A percentile compares a stretch with the other conserved stretches of the same genome.
These are phyloP conservation scores for Pammene aurita DNA, from an alignment of 2,888 invertebrate species.

Conservation along the genomic window DNA sequence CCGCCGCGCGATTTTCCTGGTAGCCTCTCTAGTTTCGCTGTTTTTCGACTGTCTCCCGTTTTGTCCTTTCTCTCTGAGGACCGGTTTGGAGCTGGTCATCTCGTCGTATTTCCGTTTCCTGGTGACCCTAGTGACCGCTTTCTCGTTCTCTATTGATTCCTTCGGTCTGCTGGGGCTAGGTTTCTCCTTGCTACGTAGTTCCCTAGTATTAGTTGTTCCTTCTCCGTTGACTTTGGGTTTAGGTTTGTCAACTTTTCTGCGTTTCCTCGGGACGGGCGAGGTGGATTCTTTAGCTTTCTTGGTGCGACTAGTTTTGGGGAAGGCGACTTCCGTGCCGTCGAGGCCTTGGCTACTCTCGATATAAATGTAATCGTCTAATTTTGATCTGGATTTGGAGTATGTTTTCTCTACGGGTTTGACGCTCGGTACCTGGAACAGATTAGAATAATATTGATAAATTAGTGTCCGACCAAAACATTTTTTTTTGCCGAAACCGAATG, in stretches of 20 bases:
- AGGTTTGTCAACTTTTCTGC: constrained; percentile 66
- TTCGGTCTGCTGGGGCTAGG: constrained; percentile 54
- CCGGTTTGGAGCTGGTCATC: constrained; percentile 62
- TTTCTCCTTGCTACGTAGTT: constrained; percentile 53
- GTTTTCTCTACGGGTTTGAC: constrained; percentile 76
- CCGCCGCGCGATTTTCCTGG: constrained; percentile 62
- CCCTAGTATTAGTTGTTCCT: constrained; percentile 42
- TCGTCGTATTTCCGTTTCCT: constrained; percentile 70
- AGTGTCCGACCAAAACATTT: too few relatives aligned
- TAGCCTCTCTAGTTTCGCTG: constrained; percentile 51
- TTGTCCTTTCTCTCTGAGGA: constrained; percentile 75
- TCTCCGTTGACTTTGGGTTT: constrained; percentile 52
- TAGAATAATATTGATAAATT: background rate
- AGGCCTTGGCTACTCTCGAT: constrained; percentile 71
- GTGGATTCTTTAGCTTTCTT: constrained; percentile 58
- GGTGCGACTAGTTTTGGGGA: constrained; percentile 62
- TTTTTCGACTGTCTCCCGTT: constrained; percentile 61
- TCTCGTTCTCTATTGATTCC: constrained; percentile 77
- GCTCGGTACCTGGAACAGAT: constrained; percentile 48
- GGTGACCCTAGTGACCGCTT: constrained; percentile 58
- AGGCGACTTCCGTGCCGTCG: constrained; percentile 69
- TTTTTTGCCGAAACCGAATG: too few relatives aligned
- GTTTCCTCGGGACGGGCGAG: constrained; percentile 70
- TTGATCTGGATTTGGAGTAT: constrained; percentile 70
- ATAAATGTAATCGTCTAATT: constrained; percentile 74